Evolutionary conservation across 2,888 invertebrate species (phyloP).

Genomic region (Congeria kusceri): DNA sequence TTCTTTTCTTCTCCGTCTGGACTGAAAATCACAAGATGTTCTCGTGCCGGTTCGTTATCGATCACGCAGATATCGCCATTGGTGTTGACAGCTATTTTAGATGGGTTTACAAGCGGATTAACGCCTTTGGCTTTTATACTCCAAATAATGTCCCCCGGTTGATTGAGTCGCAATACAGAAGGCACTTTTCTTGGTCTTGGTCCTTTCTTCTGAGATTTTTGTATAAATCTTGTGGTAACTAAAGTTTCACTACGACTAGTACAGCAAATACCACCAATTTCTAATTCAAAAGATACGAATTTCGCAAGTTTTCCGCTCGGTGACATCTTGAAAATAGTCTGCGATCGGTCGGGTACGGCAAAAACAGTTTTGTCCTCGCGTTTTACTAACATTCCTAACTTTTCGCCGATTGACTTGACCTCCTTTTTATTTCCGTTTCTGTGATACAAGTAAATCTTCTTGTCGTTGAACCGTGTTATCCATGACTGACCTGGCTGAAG

Average conservation of each 20-base stretch:
- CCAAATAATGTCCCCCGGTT: slow-evolving; percentile 49
- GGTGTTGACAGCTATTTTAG: slow-evolving; percentile 43
- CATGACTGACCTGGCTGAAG: slow-evolving; percentile 47
- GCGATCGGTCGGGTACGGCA: slow-evolving; percentile 45
- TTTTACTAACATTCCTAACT: slow-evolving; percentile 33
- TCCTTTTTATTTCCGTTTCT: slow-evolving; percentile 60
- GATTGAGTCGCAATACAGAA: slow-evolving; percentile 38
- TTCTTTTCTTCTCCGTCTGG: slow-evolving; percentile 56
- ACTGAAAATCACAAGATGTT: slow-evolving; percentile 48
- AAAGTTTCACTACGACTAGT: slow-evolving; percentile 55
- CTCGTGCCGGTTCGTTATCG: slow-evolving; percentile 43
- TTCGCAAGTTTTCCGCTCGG: slow-evolving; percentile 34
- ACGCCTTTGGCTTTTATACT: slow-evolving; percentile 54
- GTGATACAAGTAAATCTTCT: slow-evolving; percentile 45
- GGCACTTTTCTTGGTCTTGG: slow-evolving; percentile 45
- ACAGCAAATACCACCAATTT: slow-evolving; percentile 42
- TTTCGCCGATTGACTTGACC: slow-evolving; percentile 36
- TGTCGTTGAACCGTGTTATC: slow-evolving; percentile 49
- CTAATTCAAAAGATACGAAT: slow-evolving; percentile 52
- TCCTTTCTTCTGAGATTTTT: slow-evolving; percentile 60
- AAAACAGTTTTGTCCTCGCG: slow-evolving; percentile 46
- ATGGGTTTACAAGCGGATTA: slow-evolving; percentile 48
- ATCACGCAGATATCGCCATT: slow-evolving; percentile 57
- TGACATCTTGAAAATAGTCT: slow-evolving; percentile 39
- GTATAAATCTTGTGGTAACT: slow-evolving; percentile 43